A percentile compares a stretch with the other conserved stretches of the same genome.
phyloP scores from a whole-genome alignment of 2,797 vertebrate genomes.

The Chelmon rostratus region DNA sequence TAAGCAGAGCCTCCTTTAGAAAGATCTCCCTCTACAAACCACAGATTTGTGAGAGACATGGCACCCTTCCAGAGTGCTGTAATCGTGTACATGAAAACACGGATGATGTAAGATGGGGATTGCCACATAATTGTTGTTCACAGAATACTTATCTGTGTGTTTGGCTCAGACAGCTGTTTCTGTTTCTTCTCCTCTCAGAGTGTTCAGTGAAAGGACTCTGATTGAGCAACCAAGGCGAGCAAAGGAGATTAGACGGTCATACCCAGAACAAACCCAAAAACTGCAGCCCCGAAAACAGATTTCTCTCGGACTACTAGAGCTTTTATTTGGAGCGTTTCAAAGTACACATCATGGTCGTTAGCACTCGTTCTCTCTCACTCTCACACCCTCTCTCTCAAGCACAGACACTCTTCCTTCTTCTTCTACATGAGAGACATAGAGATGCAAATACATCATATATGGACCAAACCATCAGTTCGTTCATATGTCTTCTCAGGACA shows the following conservation, averaged over 20 bases:
- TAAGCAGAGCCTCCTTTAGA: conserved; percentile 2
- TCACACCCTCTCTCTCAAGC: conserved; percentile 26
- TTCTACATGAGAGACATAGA: conserved; percentile 49
- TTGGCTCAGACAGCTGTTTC: conserved; percentile 52
- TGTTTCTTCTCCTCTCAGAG: conserved; percentile 38
- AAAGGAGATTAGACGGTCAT: conserved; percentile 54
- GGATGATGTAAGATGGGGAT: conserved; percentile 67
- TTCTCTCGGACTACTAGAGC: conserved; percentile 76
- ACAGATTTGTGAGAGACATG: conserved; percentile 23
- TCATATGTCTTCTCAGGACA: conserved; percentile 59
- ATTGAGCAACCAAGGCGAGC: conserved; percentile 45
- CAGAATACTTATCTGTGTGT: conserved; percentile 46
- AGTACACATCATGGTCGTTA: conserved; percentile 77
- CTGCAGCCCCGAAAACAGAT: conserved; percentile 64
- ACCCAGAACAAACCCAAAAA: conserved; percentile 54
- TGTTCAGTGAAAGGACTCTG: conserved; percentile 44
- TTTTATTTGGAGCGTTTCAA: conserved; percentile 82
- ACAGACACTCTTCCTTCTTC: conserved; percentile 29
- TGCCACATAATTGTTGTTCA: conserved; percentile 37
- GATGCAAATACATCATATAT: conserved; percentile 55
- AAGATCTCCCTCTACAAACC: not conserved
- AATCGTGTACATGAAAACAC: conserved; percentile 35
- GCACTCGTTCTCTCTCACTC: conserved; percentile 54
- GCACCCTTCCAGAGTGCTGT: conserved; percentile 13
- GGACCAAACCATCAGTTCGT: conserved; percentile 47